Conservation (phyloP, 2,888 invertebrate species). For the Sinotaia quadrata region DNA sequence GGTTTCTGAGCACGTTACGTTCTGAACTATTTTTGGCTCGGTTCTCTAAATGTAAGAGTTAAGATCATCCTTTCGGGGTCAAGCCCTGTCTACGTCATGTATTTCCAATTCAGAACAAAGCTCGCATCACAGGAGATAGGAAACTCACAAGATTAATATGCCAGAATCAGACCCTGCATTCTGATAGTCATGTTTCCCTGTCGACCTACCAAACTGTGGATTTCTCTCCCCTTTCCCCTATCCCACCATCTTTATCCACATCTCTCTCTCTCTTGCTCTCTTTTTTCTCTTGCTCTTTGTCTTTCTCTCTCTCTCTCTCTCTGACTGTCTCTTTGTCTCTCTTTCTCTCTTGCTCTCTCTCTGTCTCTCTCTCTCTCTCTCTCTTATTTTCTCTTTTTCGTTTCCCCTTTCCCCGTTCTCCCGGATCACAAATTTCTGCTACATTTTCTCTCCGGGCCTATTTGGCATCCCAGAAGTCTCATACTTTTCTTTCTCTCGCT, state of each 20-base stretch:
- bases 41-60: too few species aligned
- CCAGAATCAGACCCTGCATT: slow-evolving; percentile 7
- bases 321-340: background rate
- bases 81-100: background rate
- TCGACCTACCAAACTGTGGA: background rate
- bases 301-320: background rate
- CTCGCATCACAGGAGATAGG: background rate
- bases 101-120: background rate
- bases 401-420: background rate
- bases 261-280: background rate
- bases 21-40: too few species aligned
- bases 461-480: background rate
- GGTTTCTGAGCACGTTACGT: too few species aligned
- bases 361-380: background rate
- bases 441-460: background rate
- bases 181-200: too few species aligned
- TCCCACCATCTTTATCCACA: background rate
- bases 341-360: background rate
- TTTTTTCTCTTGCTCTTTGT: background rate
- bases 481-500: background rate
- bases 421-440: background rate
- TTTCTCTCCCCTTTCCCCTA: background rate
- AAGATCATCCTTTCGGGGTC: slow-evolving; percentile 10
- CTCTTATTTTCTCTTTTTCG: background rate
- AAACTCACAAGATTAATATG: slow-evolving; percentile 1